Percentiles rank a stretch among this genome's conserved stretches.
These are phyloP conservation scores for Gnathonemus echidnorhynchus DNA, from an alignment of 2,113 vertebrate species.

Conservation along the genomic window DNA sequence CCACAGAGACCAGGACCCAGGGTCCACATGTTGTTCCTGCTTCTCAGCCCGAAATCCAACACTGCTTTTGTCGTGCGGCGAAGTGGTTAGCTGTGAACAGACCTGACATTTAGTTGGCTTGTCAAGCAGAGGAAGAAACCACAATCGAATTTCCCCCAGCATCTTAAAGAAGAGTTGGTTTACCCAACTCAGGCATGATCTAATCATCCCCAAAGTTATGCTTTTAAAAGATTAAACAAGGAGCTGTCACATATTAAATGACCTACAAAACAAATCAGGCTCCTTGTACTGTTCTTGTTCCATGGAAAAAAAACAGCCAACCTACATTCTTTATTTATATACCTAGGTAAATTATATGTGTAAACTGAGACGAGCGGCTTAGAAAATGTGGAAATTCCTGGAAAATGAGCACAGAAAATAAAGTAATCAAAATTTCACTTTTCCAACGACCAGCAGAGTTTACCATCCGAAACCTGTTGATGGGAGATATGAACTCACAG, in stretches of 20 bases:
- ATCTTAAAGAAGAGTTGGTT: conserved; percentile 25
- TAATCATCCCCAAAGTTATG: conserved; percentile 21
- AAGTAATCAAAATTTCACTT: neutral
- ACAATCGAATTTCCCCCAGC: conserved; percentile 26
- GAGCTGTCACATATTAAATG: conserved; percentile 9
- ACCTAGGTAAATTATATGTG: conserved; percentile 29
- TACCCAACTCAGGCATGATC: conserved; percentile 28
- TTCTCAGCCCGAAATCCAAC: conserved; percentile 46
- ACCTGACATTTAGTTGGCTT: conserved; percentile 55
- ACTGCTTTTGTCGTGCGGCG: conserved; percentile 50
- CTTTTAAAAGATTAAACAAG: conserved; percentile 28
- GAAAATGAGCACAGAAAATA: neutral
- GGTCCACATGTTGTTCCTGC: conserved; percentile 33
- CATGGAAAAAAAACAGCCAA: neutral
- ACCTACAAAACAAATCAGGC: conserved; percentile 15
- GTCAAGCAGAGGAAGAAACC: conserved; percentile 31
- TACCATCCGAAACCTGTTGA: neutral
- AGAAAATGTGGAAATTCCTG: neutral
- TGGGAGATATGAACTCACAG: neutral
- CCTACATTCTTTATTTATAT: conserved; percentile 24
- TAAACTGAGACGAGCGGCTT: neutral
- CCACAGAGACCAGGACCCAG: conserved; percentile 14
- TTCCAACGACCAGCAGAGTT: neutral
- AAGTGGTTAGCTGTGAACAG: conserved; percentile 62
- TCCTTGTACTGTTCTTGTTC: neutral